A percentile compares a stretch with the other conserved stretches of the same genome.
Conservation (phyloP, 2,888 invertebrate species). For the Callyntrura sp. region DNA sequence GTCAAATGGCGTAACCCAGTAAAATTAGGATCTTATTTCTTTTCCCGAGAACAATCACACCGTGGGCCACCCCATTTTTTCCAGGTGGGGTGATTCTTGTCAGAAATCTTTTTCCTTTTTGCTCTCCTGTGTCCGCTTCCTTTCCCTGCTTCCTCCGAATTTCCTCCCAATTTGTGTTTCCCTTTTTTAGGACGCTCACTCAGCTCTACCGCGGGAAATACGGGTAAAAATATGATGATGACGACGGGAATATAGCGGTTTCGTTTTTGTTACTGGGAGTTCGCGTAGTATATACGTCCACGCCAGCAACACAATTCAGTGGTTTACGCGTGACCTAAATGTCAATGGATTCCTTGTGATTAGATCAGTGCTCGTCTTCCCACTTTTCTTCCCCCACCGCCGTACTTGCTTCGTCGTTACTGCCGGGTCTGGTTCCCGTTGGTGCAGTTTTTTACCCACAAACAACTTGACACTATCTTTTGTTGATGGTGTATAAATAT, state of each 20-base stretch:
- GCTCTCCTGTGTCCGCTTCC: not conserved
- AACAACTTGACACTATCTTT: not conserved
- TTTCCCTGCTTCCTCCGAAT: not conserved
- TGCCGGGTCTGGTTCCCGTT: not conserved
- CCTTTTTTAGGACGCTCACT: not conserved
- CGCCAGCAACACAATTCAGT: too few relatives aligned
- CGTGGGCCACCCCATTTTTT: too few relatives aligned
- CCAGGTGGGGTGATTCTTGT: too few relatives aligned
- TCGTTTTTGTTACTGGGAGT: too few relatives aligned
- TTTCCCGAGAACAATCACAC: too few relatives aligned
- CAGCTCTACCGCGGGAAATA: too few relatives aligned
- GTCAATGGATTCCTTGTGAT: constrained; percentile 34
- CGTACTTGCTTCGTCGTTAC: not conserved
- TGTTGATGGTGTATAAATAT: not conserved
- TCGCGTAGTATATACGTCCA: too few relatives aligned
- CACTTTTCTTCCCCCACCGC: not conserved
- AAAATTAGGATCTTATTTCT: too few relatives aligned
- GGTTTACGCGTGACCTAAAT: constrained; percentile 43
- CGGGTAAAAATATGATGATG: not conserved
- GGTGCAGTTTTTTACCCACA: constrained; percentile 17
- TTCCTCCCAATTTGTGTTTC: constrained; percentile 8
- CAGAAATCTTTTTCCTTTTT: too few relatives aligned
- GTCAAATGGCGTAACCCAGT: too few relatives aligned
- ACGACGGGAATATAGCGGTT: too few relatives aligned
- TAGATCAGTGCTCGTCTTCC: not conserved